Evolutionary conservation across 2,113 vertebrate species (phyloP), one percentile per base, ranked within the genome.

Genomic region (Aegypius monachus): DNA sequence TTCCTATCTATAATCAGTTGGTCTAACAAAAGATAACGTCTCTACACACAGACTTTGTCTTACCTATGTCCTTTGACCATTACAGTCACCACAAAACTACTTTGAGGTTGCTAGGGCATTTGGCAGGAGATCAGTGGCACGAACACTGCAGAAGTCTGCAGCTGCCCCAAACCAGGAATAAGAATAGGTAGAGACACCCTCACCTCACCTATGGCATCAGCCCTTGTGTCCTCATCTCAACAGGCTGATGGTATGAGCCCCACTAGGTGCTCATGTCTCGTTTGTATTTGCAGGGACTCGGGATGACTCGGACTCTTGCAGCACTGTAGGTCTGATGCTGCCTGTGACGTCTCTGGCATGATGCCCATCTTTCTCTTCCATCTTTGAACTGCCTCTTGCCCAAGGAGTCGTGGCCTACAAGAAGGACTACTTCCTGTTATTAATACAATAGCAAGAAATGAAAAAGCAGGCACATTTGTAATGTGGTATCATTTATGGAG

Each of bases 251-350:
- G 43, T 13, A 20, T 32, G 56, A 86, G 38, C 65, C 59, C 17
- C 11, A 38, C 27, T 12, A 13, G 27, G 6, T 67, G 36, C 25
- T 53, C 2, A 1, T 36, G 62, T 32, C 13, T 68, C 1, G 1
- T 75, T 52, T 38, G 16, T 42, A 10, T 81, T 86, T 87, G 36
- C 58, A 79, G 53, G 59, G 56, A 72, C 56, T 42, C 6, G 5
- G 25, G 34, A 22, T 79, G 52, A 53, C 34, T 75, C 81, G 75
- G 62, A 34, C 9, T 65, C 40, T 68, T 58, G 29, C 47, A 79
- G 48, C 16, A 18, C 43, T 47, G 31, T 36, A 61, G 27, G 36
- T 78, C 52, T 71, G 59, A 38, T 81, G 53, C 34, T 89, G 56
- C n/a, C 36, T 59, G 38, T 58, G 73, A 42, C 48, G 55, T 72